Evolutionary conservation across 2,113 vertebrate species (phyloP).

Genomic region (Bungarus multicinctus): DNA sequence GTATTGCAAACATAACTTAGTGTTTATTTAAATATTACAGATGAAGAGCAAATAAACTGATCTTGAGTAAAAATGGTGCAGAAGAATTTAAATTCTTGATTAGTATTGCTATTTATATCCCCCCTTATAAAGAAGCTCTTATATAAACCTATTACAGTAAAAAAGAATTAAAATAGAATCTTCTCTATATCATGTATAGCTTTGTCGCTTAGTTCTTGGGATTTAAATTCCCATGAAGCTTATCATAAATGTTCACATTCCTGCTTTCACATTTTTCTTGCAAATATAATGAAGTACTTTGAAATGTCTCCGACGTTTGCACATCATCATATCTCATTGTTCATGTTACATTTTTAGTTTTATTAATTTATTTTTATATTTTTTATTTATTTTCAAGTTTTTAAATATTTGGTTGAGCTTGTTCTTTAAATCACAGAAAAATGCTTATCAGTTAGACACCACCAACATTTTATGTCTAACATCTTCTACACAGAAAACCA

Average conservation of each 20-base stretch:
- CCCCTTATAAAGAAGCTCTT: neutral
- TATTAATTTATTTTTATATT: neutral
- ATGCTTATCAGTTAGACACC: neutral
- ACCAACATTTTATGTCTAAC: neutral
- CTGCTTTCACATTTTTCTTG: neutral
- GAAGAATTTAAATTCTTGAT: neutral
- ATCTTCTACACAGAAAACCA: neutral
- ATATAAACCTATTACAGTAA: neutral
- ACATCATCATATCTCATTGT: neutral
- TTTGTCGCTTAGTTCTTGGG: neutral
- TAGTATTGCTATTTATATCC: neutral
- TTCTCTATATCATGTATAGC: neutral
- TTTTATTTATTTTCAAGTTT: neutral
- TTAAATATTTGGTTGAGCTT: neutral
- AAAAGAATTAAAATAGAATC: neutral
- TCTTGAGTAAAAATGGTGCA: neutral
- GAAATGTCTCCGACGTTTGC: neutral
- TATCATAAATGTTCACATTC: neutral
- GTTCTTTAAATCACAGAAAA: neutral
- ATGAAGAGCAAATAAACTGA: neutral
- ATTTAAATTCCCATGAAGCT: neutral
- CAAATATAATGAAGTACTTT: neutral
- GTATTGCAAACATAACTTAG: neutral
- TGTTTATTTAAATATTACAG: neutral
- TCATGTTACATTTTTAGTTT: neutral